These are phyloP conservation scores for Liolophura sinensis DNA, from an alignment of 1,140 invertebrate genomes.

Conservation along the genomic window DNA sequence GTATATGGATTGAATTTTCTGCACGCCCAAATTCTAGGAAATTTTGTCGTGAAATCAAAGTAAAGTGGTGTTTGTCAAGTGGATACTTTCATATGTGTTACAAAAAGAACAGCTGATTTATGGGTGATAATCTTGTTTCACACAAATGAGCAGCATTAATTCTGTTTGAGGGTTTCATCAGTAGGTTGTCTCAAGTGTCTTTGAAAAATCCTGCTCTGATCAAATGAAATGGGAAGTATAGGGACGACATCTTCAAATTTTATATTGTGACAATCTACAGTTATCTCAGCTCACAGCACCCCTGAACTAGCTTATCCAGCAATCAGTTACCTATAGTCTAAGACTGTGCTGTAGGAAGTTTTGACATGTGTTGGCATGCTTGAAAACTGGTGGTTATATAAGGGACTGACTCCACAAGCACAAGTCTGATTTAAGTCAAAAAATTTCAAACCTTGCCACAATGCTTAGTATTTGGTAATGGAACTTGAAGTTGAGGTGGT, in stretches of 20 bases:
- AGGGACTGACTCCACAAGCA: too few relatives aligned
- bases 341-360: too few relatives aligned
- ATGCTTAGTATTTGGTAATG: too few relatives aligned
- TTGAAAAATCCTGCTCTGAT: not conserved
- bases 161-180: not conserved
- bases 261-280: too few relatives aligned
- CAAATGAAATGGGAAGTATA: not conserved
- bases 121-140: not conserved
- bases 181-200: not conserved
- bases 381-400: too few relatives aligned
- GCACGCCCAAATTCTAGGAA: constrained; percentile 55
- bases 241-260: too few relatives aligned
- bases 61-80: not conserved
- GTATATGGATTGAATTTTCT: constrained; percentile 59
- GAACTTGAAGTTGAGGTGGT: too few relatives aligned
- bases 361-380: too few relatives aligned
- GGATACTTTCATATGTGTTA: not conserved
- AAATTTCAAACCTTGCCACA: too few relatives aligned
- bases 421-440: too few relatives aligned
- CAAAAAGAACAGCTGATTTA: not conserved
- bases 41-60: not conserved
- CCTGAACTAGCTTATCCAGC: not conserved
- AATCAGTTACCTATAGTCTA: not conserved
- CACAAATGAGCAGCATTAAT: not conserved
- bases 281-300: too few relatives aligned